Evolutionary conservation across 2,797 vertebrate genomes (phyloP).

Genomic region (Podarcis lilfordi): DNA sequence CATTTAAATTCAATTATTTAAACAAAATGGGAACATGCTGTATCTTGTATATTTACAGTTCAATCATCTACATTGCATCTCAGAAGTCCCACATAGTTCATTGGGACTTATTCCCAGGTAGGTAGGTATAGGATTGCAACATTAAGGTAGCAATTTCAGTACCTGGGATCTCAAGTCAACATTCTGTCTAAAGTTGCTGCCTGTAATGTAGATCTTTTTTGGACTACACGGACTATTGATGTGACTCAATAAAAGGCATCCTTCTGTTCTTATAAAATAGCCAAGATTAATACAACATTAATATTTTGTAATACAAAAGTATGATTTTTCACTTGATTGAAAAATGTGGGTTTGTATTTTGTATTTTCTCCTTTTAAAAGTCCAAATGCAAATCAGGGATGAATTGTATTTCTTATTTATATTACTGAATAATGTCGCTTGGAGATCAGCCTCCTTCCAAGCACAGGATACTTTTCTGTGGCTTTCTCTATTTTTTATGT

Average conservation of each 20-base stretch:
- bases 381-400: neutral
- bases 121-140: neutral
- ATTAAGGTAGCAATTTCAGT: neutral
- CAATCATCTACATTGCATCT: too few species aligned
- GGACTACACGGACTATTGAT: neutral
- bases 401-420: slow-evolving; percentile 3
- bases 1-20: neutral
- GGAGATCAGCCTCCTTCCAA: neutral
- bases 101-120: neutral
- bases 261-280: neutral
- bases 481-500: neutral
- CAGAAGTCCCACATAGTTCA: too few species aligned
- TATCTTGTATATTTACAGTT: too few species aligned
- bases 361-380: too few species aligned
- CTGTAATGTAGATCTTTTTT: neutral
- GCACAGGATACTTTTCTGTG: neutral
- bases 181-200: neutral
- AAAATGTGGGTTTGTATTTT: neutral
- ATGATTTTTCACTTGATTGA: neutral
- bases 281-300: neutral
- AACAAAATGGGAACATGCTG: neutral
- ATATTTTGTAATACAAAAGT: neutral
- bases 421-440: rapidly evolving
- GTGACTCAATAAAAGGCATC: neutral
- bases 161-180: neutral